Evolutionary conservation across 1,140 invertebrate species (phyloP).

Genomic region (Dreissena polymorpha): DNA sequence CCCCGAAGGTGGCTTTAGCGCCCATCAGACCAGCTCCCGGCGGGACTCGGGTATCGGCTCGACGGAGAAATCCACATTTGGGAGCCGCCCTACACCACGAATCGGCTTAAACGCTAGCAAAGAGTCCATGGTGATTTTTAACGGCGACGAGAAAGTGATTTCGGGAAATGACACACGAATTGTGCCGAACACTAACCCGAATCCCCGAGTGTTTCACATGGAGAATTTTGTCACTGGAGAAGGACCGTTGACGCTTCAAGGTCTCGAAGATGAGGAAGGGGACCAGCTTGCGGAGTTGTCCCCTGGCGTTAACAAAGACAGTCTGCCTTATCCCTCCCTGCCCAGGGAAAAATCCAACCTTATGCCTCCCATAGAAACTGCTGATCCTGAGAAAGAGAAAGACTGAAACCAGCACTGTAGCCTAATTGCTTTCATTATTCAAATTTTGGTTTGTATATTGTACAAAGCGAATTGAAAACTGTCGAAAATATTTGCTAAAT

Average conservation of each 20-base stretch:
- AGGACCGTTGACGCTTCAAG: slow-evolving; percentile 11
- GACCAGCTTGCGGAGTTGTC: slow-evolving; percentile 37
- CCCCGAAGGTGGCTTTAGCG: neutral
- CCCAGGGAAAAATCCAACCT: slow-evolving; percentile 50
- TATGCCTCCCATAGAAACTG: slow-evolving; percentile 33
- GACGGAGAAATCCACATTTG: slow-evolving; percentile 25
- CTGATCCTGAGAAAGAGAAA: slow-evolving; percentile 11
- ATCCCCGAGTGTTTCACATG: slow-evolving; percentile 26
- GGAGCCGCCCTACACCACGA: slow-evolving; percentile 33
- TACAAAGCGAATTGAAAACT: no score
- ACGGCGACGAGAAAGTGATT: slow-evolving; percentile 50
- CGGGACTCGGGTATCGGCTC: slow-evolving; percentile 41
- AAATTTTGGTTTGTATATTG: no score
- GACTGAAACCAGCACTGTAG: neutral
- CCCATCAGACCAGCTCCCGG: neutral
- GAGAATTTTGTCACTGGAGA: neutral
- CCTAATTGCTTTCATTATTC: no score
- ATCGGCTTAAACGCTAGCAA: slow-evolving; percentile 28
- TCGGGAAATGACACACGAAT: slow-evolving; percentile 50
- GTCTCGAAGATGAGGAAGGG: slow-evolving; percentile 35
- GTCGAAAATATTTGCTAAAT: no score
- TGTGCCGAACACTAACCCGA: slow-evolving; percentile 41
- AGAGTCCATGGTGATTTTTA: slow-evolving; percentile 51
- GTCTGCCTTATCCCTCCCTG: slow-evolving; percentile 25
- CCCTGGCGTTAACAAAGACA: slow-evolving; percentile 11